phyloP scores from a whole-genome alignment of 2,888 invertebrate species.

The Eupeodes luniger region DNA sequence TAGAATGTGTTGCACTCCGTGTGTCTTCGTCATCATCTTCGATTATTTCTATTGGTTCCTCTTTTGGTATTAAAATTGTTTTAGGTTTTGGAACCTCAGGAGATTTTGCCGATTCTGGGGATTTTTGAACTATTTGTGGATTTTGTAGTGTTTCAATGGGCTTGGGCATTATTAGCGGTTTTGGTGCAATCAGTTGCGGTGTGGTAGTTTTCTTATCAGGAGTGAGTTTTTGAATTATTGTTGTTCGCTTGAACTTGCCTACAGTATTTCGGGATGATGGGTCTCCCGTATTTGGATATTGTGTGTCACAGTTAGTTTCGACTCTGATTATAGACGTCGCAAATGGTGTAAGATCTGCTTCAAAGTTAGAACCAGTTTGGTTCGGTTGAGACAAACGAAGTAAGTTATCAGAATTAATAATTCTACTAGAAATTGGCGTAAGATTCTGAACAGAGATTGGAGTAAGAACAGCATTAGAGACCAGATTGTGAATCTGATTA shows the following conservation, averaged over 20 bases:
- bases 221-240: slow-evolving; percentile 59
- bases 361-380: neutral
- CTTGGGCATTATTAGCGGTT: neutral
- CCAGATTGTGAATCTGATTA: neutral
- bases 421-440: neutral
- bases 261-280: neutral
- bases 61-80: neutral
- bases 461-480: too few species aligned
- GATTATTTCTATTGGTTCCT: slow-evolving; percentile 44
- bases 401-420: slow-evolving; percentile 23
- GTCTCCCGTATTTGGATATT: neutral
- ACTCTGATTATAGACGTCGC: slow-evolving; percentile 68
- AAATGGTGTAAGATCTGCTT: slow-evolving; percentile 55
- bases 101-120: neutral
- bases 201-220: neutral
- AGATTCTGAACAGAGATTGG: neutral
- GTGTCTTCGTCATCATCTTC: slow-evolving; percentile 27
- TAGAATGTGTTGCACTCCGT: slow-evolving; percentile 30
- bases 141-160: neutral
- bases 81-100: neutral
- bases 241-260: slow-evolving; percentile 46
- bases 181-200: neutral
- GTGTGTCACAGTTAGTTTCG: slow-evolving; percentile 56
- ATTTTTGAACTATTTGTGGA: neutral
- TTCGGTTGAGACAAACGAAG: neutral